Evolutionary conservation across 30 jellyfish, hydroid and myxozoan genomes (phyloP).

Genomic region (Morbakka virulenta): DNA sequence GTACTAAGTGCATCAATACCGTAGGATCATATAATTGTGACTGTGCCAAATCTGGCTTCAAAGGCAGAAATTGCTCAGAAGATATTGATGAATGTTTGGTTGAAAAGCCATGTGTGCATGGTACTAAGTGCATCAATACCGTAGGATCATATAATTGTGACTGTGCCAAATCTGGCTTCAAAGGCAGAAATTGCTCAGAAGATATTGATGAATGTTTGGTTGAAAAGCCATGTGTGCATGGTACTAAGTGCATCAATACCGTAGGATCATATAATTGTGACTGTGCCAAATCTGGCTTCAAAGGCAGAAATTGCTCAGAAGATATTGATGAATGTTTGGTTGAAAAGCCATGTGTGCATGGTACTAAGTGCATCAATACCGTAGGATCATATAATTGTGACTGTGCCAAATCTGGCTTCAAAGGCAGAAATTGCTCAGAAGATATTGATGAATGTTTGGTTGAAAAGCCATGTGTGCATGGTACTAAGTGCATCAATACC

Average conservation of each 20-base stretch:
- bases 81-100: constrained; percentile 34
- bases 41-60: constrained; percentile 33
- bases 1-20: constrained; percentile 10
- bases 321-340: constrained; percentile 19
- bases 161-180: constrained; percentile 17
- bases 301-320: constrained; percentile 1
- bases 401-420: constrained; percentile 31
- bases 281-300: constrained; percentile 17
- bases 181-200: constrained; percentile 1
- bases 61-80: constrained; percentile 20
- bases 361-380: constrained; percentile 24
- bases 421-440: constrained; percentile 25
- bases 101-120: constrained; percentile 17
- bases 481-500: constrained; percentile 36
- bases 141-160: constrained; percentile 17
- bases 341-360: constrained; percentile 13
- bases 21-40: constrained; percentile 5
- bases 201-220: constrained; percentile 19
- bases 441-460: constrained; percentile 8
- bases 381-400: constrained; percentile 29
- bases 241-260: background rate
- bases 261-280: constrained; percentile 17
- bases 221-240: constrained; percentile 21
- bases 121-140: background rate
- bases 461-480: constrained; percentile 14